A percentile compares a stretch with the other conserved stretches of the same genome.
Conservation (phyloP, 2,797 vertebrate genomes). For the Eptatretus atami region DNA sequence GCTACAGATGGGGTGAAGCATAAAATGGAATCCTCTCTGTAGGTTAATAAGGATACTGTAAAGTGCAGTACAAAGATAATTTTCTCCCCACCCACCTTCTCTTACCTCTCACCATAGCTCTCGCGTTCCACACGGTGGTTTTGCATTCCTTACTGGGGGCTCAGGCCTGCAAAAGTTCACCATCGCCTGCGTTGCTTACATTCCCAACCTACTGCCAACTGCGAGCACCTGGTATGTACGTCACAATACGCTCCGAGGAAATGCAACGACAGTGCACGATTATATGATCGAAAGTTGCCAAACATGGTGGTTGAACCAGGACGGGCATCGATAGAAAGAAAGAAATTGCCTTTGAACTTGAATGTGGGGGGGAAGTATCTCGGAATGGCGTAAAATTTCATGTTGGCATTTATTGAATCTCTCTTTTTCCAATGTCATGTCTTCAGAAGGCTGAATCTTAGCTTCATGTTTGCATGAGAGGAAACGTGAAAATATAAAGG, state of each 20-base stretch:
- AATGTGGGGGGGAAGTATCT: too few species aligned
- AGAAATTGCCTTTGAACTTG: too few species aligned
- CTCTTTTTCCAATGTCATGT: too few species aligned
- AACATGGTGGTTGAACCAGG: too few species aligned
- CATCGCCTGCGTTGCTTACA: slow-evolving; percentile 61
- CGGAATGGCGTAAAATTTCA: too few species aligned
- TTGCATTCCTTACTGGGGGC: slow-evolving; percentile 78
- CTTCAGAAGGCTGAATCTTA: too few species aligned
- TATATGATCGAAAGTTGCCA: too few species aligned
- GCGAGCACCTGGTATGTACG: slow-evolving; percentile 64
- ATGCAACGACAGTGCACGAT: neutral
- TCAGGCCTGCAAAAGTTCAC: slow-evolving; percentile 89
- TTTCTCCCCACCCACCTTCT: slow-evolving; percentile 1
- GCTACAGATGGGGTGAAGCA: too few species aligned
- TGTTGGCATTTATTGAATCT: too few species aligned
- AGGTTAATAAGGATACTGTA: slow-evolving; percentile 1
- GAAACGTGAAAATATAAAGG: too few species aligned
- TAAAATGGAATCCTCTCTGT: neutral
- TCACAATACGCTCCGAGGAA: neutral
- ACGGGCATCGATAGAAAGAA: too few species aligned
- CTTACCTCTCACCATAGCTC: slow-evolving; percentile 24
- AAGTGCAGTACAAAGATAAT: neutral
- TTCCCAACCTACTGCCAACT: slow-evolving; percentile 62
- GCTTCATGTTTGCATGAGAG: too few species aligned
- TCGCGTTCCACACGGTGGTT: slow-evolving; percentile 81